Evolutionary conservation across 2,888 invertebrate genomes (phyloP).

Genomic region (Sympetrum striolatum): DNA sequence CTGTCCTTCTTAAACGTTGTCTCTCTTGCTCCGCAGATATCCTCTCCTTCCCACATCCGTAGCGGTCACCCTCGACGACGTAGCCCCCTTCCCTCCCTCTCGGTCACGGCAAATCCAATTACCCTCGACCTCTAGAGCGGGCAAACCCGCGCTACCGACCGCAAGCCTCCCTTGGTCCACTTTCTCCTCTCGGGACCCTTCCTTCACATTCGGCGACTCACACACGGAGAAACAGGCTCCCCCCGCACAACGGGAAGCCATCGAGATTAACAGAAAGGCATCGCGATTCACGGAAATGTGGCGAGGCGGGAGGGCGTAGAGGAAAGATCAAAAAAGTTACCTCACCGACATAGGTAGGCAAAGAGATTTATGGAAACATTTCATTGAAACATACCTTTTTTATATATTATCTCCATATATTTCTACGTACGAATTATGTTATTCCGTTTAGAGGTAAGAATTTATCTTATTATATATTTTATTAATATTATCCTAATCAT

Average conservation of each 20-base stretch:
- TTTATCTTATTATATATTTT: too few relatives aligned
- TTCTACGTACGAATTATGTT: too few relatives aligned
- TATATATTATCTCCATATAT: too few relatives aligned
- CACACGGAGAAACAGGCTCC: neutral
- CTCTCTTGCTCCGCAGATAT: neutral
- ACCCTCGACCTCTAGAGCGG: conserved; percentile 25
- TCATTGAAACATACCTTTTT: too few relatives aligned
- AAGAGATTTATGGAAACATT: too few relatives aligned
- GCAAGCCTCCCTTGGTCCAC: conserved; percentile 20
- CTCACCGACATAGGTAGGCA: too few relatives aligned
- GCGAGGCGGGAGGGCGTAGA: neutral
- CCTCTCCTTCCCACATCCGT: conserved; percentile 2
- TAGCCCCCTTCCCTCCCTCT: neutral
- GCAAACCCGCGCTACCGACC: conserved; percentile 24
- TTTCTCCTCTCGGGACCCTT: conserved; percentile 24
- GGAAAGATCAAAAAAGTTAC: neutral
- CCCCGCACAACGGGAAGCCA: neutral
- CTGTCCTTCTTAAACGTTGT: neutral
- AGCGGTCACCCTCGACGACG: neutral
- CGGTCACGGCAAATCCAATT: conserved; percentile 37
- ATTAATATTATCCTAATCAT: too few relatives aligned
- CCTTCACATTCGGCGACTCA: neutral
- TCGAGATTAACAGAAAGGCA: conserved; percentile 18
- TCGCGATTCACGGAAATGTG: neutral
- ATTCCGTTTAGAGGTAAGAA: too few relatives aligned